Evolutionary conservation across 2,113 vertebrate species (phyloP).

Genomic region (Malurus elegans): DNA sequence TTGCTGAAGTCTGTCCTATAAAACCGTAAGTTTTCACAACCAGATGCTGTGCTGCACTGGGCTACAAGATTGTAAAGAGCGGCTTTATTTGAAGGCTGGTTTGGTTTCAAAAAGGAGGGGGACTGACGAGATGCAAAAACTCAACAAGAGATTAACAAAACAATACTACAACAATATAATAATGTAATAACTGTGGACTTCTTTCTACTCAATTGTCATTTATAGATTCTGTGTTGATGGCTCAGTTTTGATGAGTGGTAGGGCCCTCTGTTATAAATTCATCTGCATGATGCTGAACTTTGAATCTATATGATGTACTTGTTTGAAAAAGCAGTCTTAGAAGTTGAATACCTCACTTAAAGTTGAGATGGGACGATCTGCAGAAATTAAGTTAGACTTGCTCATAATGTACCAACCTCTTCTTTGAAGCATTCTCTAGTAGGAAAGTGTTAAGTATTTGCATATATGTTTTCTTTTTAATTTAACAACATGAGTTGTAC

Average conservation of each 20-base stretch:
- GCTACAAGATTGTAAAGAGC: background rate
- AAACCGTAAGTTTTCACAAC: background rate
- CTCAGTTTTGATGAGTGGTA: background rate
- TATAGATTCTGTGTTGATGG: background rate
- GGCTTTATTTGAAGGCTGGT: background rate
- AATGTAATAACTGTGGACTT: background rate
- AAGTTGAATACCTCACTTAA: background rate
- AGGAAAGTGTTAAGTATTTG: background rate
- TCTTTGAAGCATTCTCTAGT: background rate
- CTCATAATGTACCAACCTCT: background rate
- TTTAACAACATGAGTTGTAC: background rate
- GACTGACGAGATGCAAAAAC: background rate
- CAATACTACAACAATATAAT: background rate
- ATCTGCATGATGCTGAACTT: background rate
- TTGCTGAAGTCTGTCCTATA: background rate
- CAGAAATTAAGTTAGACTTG: background rate
- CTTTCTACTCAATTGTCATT: background rate
- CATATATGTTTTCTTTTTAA: background rate
- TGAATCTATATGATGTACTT: background rate
- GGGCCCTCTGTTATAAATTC: background rate
- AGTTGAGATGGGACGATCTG: background rate
- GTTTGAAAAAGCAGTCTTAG: background rate
- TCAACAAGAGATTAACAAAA: background rate
- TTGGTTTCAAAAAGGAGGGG: background rate
- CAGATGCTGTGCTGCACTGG: background rate